phyloP scores from a whole-genome alignment of 2,113 vertebrate genomes.

The Pygoscelis antarcticus region DNA sequence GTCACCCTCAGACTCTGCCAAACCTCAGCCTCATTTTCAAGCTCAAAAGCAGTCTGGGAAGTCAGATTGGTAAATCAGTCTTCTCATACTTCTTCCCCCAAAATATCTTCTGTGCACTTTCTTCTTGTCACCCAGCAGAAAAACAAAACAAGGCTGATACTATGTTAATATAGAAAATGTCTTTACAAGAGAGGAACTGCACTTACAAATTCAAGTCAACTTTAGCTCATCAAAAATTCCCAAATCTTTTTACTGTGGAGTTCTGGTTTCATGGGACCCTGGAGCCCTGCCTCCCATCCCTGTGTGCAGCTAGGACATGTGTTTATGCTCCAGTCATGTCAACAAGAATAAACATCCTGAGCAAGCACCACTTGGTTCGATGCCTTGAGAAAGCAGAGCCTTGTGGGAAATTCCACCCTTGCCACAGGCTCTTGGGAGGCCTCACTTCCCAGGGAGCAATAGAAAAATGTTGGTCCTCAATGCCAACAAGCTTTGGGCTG shows the following conservation, averaged over 20 bases:
- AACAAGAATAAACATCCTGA: not conserved
- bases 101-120: not conserved
- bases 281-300: not conserved
- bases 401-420: slow-evolving; percentile 38
- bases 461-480: not conserved
- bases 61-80: not conserved
- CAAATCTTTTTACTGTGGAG: not conserved
- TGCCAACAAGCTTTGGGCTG: not conserved
- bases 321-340: slow-evolving; percentile 7
- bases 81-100: not conserved
- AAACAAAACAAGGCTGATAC: not conserved
- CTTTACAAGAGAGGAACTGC: not conserved
- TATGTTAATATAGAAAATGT: not conserved
- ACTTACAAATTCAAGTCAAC: not conserved
- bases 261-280: not conserved
- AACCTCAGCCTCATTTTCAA: not conserved
- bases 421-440: not conserved
- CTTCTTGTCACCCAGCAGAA: not conserved
- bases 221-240: not conserved
- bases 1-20: not conserved
- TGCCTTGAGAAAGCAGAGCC: not conserved
- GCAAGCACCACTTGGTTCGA: not conserved
- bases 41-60: not conserved
- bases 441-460: not conserved
- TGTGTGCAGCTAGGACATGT: not conserved